Evolutionary conservation across 1,140 invertebrate species (phyloP).

Genomic region (Drosophila sucinea): DNA sequence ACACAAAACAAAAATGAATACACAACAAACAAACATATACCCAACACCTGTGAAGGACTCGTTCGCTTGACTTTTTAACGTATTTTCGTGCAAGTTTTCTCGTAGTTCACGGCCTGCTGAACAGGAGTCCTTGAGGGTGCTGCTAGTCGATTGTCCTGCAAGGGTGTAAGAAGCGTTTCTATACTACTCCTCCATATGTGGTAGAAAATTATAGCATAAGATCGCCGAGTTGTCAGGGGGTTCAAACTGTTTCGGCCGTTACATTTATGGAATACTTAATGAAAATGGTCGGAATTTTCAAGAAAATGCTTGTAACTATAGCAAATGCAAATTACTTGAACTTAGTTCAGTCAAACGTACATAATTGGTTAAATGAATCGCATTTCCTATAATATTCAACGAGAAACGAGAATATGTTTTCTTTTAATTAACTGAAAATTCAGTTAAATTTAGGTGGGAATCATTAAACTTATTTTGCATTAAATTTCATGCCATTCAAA

Average conservation of each 20-base stretch:
- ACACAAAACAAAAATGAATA: not conserved
- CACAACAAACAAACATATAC: not conserved
- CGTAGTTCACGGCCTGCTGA: constrained; percentile 53
- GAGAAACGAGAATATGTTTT: too few species aligned
- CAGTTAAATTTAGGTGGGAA: too few species aligned
- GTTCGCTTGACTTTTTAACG: constrained; percentile 56
- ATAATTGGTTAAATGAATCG: too few species aligned
- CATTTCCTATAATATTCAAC: too few species aligned
- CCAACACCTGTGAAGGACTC: constrained; percentile 50
- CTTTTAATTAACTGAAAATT: too few species aligned
- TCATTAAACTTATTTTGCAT: too few species aligned
- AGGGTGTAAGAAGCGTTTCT: constrained; percentile 18
- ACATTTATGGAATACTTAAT: constrained; percentile 25
- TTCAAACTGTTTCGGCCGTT: constrained; percentile 28
- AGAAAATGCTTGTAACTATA: not conserved
- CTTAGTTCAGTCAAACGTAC: too few species aligned
- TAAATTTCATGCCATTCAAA: too few species aligned
- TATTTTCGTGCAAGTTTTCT: constrained; percentile 64
- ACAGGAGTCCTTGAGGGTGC: constrained; percentile 44
- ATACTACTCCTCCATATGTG: not conserved
- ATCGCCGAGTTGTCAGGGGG: not conserved
- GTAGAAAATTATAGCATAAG: constrained; percentile 10
- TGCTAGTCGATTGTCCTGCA: constrained; percentile 31
- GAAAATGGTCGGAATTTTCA: constrained; percentile 5
- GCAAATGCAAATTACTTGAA: not conserved